phyloP scores from a whole-genome alignment of 2,113 vertebrate species.

The Sminthopsis crassicaudata region DNA sequence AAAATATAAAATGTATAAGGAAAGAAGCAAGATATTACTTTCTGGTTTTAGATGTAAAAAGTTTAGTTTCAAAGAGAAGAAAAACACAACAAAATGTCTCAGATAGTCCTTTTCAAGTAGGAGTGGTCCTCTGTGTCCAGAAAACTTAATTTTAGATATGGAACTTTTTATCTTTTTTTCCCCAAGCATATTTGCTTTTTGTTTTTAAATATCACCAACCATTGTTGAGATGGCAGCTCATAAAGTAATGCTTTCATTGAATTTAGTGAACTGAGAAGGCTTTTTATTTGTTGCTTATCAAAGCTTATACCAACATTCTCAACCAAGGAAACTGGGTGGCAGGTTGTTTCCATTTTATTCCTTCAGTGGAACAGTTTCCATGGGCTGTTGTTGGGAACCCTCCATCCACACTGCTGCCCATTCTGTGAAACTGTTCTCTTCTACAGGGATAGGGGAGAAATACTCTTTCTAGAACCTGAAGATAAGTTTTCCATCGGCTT shows the following conservation, averaged over 20 bases:
- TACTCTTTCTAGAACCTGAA: no score
- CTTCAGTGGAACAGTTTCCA: constrained; percentile 70
- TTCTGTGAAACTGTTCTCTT: constrained; percentile 51
- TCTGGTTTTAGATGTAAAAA: background rate
- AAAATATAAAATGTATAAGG: background rate
- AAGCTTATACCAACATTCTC: constrained; percentile 59
- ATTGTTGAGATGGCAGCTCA: no score
- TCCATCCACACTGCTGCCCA: constrained; percentile 65
- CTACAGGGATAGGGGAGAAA: background rate
- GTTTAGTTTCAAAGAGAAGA: background rate
- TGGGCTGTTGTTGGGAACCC: constrained; percentile 70
- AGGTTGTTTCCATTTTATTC: constrained; percentile 74
- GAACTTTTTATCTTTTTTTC: background rate
- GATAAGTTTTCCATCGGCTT: no score
- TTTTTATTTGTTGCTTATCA: constrained; percentile 58
- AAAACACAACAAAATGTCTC: no score
- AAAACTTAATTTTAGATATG: background rate
- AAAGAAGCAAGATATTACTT: background rate
- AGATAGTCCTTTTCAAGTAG: no score
- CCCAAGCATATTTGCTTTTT: constrained; percentile 30
- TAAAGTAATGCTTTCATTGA: background rate
- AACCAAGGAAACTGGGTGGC: constrained; percentile 76
- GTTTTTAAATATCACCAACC: constrained; percentile 62
- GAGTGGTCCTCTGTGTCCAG: background rate
- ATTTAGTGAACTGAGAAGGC: background rate